Base-by-base conservation (phyloP, 2,113 vertebrate species). In the Scalopus aquaticus region DNA sequence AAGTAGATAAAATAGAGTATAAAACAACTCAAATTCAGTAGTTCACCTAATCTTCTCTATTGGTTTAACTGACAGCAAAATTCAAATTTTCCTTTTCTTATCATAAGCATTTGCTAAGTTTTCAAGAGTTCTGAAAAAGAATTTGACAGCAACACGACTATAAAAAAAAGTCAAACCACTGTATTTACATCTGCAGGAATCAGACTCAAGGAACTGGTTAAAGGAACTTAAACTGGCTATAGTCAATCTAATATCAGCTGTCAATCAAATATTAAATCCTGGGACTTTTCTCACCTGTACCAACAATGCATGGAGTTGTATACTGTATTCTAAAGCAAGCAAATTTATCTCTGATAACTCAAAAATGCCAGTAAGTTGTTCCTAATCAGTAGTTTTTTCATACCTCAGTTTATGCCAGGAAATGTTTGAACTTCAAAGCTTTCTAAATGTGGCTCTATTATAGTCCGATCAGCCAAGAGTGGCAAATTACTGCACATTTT, bases 151-250 rank as follows among this genome's bases (percentile, higher is more conserved):
- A 70, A 60, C 9, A 2, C 28, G 42, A 56, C 3, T 5, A 30
- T 74, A 82, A 81, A 65, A 82, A 44, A 76, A 96, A 85, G 11
- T 26, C 79, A 95, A 67, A 44, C 35, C 60, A 46, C 49, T 58
- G 7, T 58, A 46, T 51, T 62, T 79, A 26, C 17, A 65, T 56
- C 65, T 46, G 10, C 26, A 79, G 60, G 92, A 94, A 22, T 39
- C 88, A 95, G 93, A 74, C 39, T 83, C 74, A 44, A 51, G 83
- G 62, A 90, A 79, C 26, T 87, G 37, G 19, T 65, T 90, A n/a
- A 89, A 90, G 92, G 30, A 90, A 58, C 44, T 78, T 56, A 88
- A 2, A 88, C 37, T 39, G 3, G 76, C 32, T 44, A 4, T 30
- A 58, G 35, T 79, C 42, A 70, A n/a, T n/a, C n/a, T n/a, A n/a